These are phyloP conservation scores for Pterobdella sp. DNA, from an alignment of 2,888 invertebrate species.

Conservation along the genomic window DNA sequence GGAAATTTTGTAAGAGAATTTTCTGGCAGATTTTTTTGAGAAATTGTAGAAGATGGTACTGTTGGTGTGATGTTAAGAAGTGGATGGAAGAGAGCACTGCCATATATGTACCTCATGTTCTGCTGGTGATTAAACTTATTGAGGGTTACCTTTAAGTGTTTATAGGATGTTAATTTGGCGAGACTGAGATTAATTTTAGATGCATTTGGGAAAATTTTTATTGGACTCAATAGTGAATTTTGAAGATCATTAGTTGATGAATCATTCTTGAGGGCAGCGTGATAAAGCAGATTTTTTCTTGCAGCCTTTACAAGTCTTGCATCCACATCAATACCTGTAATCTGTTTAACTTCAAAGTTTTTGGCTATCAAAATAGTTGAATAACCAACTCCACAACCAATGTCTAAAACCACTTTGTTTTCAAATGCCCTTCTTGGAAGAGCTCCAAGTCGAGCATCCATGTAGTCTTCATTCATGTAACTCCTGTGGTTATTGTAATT, in stretches of 20 bases:
- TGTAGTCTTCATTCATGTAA: conserved; percentile 74
- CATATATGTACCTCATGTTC: conserved; percentile 13
- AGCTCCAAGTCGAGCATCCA: conserved; percentile 72
- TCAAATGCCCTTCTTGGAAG: conserved; percentile 76
- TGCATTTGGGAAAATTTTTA: not conserved
- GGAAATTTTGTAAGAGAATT: not conserved
- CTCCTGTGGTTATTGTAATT: conserved; percentile 96
- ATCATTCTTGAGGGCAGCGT: not conserved
- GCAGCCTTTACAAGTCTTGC: conserved; percentile 70
- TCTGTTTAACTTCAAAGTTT: conserved; percentile 72
- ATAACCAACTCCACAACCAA: conserved; percentile 95
- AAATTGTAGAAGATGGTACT: not conserved
- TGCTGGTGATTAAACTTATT: not conserved
- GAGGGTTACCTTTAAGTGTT: not conserved
- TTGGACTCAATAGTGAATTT: not conserved
- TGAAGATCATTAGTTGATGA: not conserved
- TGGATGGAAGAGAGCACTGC: conserved; percentile 15
- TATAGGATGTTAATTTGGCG: not conserved
- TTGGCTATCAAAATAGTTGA: conserved; percentile 81
- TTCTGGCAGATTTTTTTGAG: not conserved
- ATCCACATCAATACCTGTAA: conserved; percentile 90
- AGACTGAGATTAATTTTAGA: not conserved
- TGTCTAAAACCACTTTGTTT: conserved; percentile 83
- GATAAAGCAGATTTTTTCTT: conserved; percentile 65
- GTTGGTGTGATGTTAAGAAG: conserved; percentile 7